Evolutionary conservation across 2,888 invertebrate genomes (phyloP), one percentile per base, ranked within the genome.

Genomic region (Epirrhoe tristata): DNA sequence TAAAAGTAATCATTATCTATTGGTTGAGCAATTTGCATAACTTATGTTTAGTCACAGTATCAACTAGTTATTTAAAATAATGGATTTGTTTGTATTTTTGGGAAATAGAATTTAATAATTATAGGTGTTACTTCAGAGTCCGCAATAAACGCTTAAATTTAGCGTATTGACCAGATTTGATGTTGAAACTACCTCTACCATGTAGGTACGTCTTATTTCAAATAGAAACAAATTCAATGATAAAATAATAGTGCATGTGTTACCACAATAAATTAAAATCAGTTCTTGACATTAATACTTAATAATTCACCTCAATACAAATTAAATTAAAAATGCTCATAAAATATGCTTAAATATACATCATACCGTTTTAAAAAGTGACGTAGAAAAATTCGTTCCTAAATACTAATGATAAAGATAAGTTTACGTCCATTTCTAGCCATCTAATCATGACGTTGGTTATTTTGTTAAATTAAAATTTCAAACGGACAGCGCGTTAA

Each of bases 351-450:
- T 89, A 81, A 81, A 88, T 84, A 86, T 74, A 81, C 58, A 67
- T 87, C 55, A 63, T 74, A 72, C 66, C 82, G 80, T 82, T 89
- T 88, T 54, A 87, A 88, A 43, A 90, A 92, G 88, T 93, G 91
- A 92, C 91, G 88, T 93, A 93, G 90, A 92, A 91, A 59, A 91
- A 89, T 91, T 93, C 88, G 85, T 88, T 89, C 89, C 87, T 92
- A 92, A 81, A 83, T 77, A 82, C 91, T 91, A 91, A 87, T 90
- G 88, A 90, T 91, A 89, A 78, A 80, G 83, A 79, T 82, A 67
- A 87, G 71, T 84, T 85, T 85, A 74, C 77, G 80, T 82, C 85
- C 85, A 43, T 79, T 82, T 81, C 67, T 76, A 76, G 74, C 71
- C 66, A 63, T 70, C 68, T 66, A 59, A 63, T 62, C 36, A 59